Evolutionary conservation across 1,140 invertebrate genomes (phyloP).

Genomic region (Drosophila asahinai): DNA sequence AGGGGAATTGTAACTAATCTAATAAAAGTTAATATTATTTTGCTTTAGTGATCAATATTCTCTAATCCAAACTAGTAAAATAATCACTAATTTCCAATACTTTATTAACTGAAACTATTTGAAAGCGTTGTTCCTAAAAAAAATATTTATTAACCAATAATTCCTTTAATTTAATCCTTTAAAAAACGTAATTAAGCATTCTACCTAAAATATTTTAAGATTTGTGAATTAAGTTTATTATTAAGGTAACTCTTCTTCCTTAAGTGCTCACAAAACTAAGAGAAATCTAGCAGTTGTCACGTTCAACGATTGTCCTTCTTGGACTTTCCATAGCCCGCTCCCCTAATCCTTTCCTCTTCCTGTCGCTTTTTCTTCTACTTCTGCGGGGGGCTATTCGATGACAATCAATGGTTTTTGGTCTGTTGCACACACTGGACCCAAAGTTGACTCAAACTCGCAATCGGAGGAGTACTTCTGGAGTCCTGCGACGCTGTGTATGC

Average conservation of each 20-base stretch:
- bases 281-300: not conserved
- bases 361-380: constrained; percentile 42
- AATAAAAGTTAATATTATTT: not conserved
- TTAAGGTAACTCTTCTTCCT: not conserved
- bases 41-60: too few relatives aligned
- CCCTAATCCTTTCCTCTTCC: constrained; percentile 19
- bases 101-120: too few relatives aligned
- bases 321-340: constrained; percentile 32
- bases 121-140: not conserved
- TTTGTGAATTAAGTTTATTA: not conserved
- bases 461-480: constrained; percentile 48
- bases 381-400: constrained; percentile 68
- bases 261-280: too few relatives aligned
- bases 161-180: too few relatives aligned
- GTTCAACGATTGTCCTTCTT: not conserved
- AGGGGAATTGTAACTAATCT: not conserved
- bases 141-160: not conserved
- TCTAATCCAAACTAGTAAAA: too few relatives aligned
- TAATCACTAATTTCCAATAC: too few relatives aligned
- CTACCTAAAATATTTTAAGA: too few relatives aligned
- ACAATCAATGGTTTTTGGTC: constrained; percentile 85
- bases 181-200: too few relatives aligned
- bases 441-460: constrained; percentile 16
- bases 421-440: constrained; percentile 67
- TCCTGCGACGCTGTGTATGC: constrained; percentile 47